Base-by-base conservation (phyloP, 2,888 invertebrate species). In the Nomada goodeniana region DNA sequence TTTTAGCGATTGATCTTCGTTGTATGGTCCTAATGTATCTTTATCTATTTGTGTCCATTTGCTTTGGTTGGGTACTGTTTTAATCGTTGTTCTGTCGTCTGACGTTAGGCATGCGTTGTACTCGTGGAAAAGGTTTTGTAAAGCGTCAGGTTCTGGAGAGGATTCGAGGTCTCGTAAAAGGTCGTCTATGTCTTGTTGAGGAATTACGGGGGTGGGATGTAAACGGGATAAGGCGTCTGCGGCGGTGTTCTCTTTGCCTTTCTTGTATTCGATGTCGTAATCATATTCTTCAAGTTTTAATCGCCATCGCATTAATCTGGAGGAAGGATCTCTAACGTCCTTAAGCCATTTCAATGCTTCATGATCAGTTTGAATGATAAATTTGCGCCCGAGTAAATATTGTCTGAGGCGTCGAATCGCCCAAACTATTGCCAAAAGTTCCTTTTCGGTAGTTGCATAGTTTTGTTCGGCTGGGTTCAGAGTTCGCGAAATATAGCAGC, bases 361-460 rank as follows among this genome's bases (percentile, higher is more conserved):
- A 13, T 70, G 29, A 10, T 70, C 69, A 10, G 59, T 70, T 18
- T 29, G 69, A 2, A 59, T 69, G 10, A 59, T n/a, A 11, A 47
- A 59, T 18, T 47, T 57, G 26, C n/a, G 7, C 11, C 69, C 69
- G 9, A 69, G 26, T 11, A 69, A 3, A 5, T 69, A 59, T 69
- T 69, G 59, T n/a, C 26, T 26, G 2, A 69, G n/a, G 23, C 69
- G 10, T 15, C 29, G 57, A 0, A 47, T 59, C 1, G 69, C 13
- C 69, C 69, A 69, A 2, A 69, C 69, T 2, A 59, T 69, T 13
- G 59, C 69, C 2, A 69, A 23, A 18, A 60, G 47, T 50, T 69
- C 59, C 26, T 59, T 69, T 26, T 69, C 69, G 5, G 50, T 64
- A 15, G 50, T 64, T 0, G n/a, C 59, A 10, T 57, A 57, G 23